phyloP scores from a whole-genome alignment of 2,797 vertebrate species.

The Tapirus indicus region DNA sequence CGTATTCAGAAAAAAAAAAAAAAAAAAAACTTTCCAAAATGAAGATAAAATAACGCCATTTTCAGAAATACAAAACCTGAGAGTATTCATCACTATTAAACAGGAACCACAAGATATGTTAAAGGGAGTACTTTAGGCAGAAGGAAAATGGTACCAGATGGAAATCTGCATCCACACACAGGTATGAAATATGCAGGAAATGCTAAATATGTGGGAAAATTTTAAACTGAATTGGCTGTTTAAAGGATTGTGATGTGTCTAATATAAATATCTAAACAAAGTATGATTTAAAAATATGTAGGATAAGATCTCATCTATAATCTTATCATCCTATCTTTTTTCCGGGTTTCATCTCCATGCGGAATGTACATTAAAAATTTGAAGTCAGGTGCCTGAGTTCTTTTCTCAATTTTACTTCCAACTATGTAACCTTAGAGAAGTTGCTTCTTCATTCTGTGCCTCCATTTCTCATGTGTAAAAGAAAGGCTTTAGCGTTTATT shows the following conservation, averaged over 20 bases:
- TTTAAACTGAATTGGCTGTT: background rate
- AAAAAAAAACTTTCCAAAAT: background rate
- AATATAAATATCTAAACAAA: background rate
- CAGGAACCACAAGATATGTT: background rate
- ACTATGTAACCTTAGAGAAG: background rate
- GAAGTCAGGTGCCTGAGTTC: background rate
- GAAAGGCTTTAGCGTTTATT: background rate
- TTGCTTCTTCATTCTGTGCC: background rate
- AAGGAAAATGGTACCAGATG: background rate
- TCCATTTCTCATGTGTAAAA: background rate
- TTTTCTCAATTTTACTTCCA: background rate
- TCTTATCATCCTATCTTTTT: background rate
- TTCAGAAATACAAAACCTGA: background rate
- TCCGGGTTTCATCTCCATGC: background rate
- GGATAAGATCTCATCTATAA: background rate
- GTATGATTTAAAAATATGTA: background rate
- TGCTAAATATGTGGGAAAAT: background rate
- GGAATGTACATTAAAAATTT: background rate
- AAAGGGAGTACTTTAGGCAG: background rate
- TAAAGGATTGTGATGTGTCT: background rate
- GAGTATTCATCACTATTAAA: background rate
- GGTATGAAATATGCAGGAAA: background rate
- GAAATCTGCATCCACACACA: background rate
- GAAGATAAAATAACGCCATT: slow-evolving; percentile 28
- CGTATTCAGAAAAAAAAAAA: background rate